Evolutionary conservation across 2,797 vertebrate species (phyloP), one percentile per base, ranked within the genome.

Genomic region (Anas bahamensis): DNA sequence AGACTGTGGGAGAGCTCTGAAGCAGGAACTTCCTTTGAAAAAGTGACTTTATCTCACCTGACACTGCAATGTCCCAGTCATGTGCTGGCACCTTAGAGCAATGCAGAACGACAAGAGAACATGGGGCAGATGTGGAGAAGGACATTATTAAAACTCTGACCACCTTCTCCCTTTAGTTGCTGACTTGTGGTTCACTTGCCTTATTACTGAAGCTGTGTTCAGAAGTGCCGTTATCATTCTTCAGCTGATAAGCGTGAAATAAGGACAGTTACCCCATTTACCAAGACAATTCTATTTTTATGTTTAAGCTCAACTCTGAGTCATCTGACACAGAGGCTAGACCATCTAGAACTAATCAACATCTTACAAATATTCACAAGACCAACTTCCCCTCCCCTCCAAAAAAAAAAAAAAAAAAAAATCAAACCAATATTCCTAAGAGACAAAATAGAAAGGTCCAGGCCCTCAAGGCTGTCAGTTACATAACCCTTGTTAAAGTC

Each of bases 231-330:
- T 80, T 90, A 39, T 39, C 46, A 15, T 26, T 33, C 44, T 59
- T 17, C 2, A 1, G 21, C 0, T 35, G 70, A 74, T 35, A 83
- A 74, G 64, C 39, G 72, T 3, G 7, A 63, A 86, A 41, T 29
- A 46, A 60, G 68, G 42, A 39, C 66, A 52, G 76, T 86, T 89
- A 65, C 37, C 61, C 41, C 55, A 26, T 70, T 96, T 76, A 63
- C 78, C 17, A 8, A 59, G 33, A 83, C 78, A 86, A 93, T 89
- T 84, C 91, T 81, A 26, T 85, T 96, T 95, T 89, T 91, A 73
- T 3, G 1, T 73, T 66, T 65, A 21, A 94, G 29, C 59, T 83
- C 83, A 29, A 35, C 44, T 86, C 74, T 92, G 86, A 81, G 64
- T 95, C 70, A 70, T 75, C 79, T 85, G 75, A 61, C 2, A 2